phyloP scores from a whole-genome alignment of 2,888 invertebrate genomes.

The Ptychoptera contaminata region DNA sequence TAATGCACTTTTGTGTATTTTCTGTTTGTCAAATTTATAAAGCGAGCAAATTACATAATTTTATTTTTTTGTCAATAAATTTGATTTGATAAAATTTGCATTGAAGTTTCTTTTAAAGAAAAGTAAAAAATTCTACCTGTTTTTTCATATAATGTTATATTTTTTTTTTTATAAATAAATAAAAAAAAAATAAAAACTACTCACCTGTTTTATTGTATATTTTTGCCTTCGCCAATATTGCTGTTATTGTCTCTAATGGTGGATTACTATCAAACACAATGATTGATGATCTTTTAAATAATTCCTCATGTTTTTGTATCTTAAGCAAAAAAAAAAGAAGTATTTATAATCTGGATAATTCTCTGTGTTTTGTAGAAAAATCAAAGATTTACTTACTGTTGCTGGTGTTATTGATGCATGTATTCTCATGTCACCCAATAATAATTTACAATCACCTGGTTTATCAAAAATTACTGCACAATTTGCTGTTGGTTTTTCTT shows the following conservation, averaged over 20 bases:
- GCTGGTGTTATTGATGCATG: constrained; percentile 52
- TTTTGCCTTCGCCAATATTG: constrained; percentile 43
- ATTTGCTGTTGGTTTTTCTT: constrained; percentile 40
- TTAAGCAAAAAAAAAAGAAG: constrained; percentile 20
- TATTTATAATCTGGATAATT: constrained; percentile 1
- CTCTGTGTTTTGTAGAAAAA: not conserved
- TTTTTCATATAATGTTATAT: too few species aligned
- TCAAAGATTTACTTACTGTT: constrained; percentile 33
- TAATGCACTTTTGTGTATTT: not conserved
- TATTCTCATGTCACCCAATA: constrained; percentile 73
- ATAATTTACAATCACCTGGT: constrained; percentile 60
- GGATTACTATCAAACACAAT: constrained; percentile 78
- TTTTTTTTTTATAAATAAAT: too few species aligned
- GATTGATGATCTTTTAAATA: constrained; percentile 48
- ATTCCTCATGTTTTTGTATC: constrained; percentile 41
- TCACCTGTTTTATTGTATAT: constrained; percentile 51
- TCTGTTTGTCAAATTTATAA: not conserved
- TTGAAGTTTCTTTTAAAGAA: too few species aligned
- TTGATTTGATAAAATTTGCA: too few species aligned
- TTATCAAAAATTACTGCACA: constrained; percentile 61
- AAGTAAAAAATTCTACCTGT: too few species aligned
- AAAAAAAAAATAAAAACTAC: constrained; percentile 14
- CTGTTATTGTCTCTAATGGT: constrained; percentile 46
- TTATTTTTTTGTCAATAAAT: not conserved
- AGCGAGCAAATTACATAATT: not conserved